phyloP scores from a whole-genome alignment of 2,888 invertebrate species.

The Pollenia angustigena region DNA sequence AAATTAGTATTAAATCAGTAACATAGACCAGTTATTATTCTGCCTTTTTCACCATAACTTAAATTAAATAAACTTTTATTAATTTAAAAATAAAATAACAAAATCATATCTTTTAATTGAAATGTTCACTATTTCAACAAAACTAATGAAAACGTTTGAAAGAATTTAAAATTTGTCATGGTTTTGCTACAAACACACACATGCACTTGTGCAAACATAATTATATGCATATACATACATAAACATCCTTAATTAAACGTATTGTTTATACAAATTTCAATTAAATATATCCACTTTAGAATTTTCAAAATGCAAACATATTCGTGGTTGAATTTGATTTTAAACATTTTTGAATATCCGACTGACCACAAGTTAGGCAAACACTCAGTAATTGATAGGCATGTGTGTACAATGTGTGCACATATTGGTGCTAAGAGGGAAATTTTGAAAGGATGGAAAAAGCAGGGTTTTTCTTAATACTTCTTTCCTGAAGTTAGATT shows the following conservation, averaged over 20 bases:
- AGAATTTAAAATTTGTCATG: constrained; percentile 35
- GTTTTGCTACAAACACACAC: constrained; percentile 2
- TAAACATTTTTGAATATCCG: constrained; percentile 32
- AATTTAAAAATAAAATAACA: no score
- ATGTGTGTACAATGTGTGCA: neutral
- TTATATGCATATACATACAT: neutral
- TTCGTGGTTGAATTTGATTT: constrained; percentile 54
- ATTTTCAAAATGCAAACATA: constrained; percentile 43
- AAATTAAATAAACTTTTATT: no score
- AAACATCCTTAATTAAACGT: constrained; percentile 51
- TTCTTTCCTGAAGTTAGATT: no score
- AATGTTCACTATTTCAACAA: neutral
- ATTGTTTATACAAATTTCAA: constrained; percentile 56
- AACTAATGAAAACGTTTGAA: constrained; percentile 24
- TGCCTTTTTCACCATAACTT: no score
- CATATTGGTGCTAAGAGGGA: neutral
- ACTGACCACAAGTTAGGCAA: constrained; percentile 49
- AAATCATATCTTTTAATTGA: neutral
- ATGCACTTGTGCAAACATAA: neutral
- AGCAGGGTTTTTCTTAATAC: no score
- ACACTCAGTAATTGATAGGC: constrained; percentile 43
- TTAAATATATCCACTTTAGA: constrained; percentile 45
- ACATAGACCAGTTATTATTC: no score
- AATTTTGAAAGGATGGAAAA: neutral
- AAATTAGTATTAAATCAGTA: no score